Conservation (phyloP, 2,888 invertebrate genomes). For the Xylota sylvarum region DNA sequence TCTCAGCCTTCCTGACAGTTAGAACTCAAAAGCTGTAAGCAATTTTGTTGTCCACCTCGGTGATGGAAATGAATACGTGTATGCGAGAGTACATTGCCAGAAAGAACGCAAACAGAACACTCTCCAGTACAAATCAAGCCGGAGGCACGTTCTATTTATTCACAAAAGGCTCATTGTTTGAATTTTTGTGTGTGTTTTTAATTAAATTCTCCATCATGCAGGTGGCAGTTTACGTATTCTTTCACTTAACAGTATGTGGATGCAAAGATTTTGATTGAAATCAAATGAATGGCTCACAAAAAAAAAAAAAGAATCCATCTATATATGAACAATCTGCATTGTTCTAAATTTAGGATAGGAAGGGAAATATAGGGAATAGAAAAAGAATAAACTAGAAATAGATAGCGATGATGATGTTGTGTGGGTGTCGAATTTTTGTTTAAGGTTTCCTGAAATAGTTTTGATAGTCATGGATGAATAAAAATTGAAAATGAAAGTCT, state of each 20-base stretch:
- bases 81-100: neutral
- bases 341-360: slow-evolving; percentile 34
- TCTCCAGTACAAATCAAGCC: neutral
- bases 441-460: neutral
- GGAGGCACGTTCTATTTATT: slow-evolving; percentile 50
- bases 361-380: slow-evolving; percentile 4
- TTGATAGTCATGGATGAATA: neutral
- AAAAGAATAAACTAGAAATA: slow-evolving; percentile 1
- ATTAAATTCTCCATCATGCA: slow-evolving; percentile 47
- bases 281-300: slow-evolving; percentile 23
- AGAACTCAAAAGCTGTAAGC: neutral
- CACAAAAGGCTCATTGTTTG: slow-evolving; percentile 29
- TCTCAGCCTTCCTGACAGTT: neutral
- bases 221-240: slow-evolving; percentile 26
- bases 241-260: slow-evolving; percentile 12
- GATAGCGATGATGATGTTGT: neutral
- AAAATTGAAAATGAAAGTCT: no score
- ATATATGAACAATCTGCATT: slow-evolving; percentile 30
- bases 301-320: slow-evolving; percentile 14
- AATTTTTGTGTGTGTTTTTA: slow-evolving; percentile 47
- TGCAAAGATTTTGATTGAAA: slow-evolving; percentile 41
- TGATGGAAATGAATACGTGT: neutral
- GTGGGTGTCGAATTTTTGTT: neutral
- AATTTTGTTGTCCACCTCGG: neutral
- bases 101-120: slow-evolving; percentile 1